Evolutionary conservation across 2,888 invertebrate genomes (phyloP).

Genomic region (Norana najaformis): DNA sequence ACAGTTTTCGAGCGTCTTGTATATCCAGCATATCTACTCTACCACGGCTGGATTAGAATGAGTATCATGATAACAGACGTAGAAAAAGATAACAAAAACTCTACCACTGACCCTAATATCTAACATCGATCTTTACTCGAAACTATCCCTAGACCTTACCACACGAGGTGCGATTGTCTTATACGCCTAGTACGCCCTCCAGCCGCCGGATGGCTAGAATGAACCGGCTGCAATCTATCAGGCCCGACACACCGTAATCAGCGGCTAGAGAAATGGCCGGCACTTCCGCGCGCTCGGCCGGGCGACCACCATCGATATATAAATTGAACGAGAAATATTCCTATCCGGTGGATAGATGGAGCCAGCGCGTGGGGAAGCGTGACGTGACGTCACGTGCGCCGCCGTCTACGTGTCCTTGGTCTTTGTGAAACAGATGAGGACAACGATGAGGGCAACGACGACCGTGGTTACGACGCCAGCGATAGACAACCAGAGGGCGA

Average conservation of each 20-base stretch:
- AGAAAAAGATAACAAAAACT: neutral
- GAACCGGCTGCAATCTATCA: neutral
- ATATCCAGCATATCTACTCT: neutral
- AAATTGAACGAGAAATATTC: conserved; percentile 18
- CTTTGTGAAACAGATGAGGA: conserved; percentile 45
- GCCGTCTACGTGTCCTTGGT: conserved; percentile 37
- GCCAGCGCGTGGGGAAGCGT: neutral
- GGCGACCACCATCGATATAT: conserved; percentile 7
- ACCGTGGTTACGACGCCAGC: conserved; percentile 41
- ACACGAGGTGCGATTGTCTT: neutral
- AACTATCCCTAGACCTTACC: neutral
- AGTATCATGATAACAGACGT: neutral
- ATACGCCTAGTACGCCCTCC: neutral
- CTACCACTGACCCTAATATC: neutral
- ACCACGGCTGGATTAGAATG: neutral
- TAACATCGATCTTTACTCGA: neutral
- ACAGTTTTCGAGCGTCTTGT: neutral
- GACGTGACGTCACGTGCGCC: neutral
- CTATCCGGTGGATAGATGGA: neutral
- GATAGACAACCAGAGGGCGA: conserved; percentile 42
- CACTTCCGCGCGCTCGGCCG: neutral
- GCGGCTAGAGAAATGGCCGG: neutral
- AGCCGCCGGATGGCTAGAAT: neutral
- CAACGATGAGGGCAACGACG: conserved; percentile 38
- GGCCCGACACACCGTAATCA: neutral